Evolutionary conservation across 2,888 invertebrate species (phyloP), one percentile per base, ranked within the genome.

Genomic region (Erebia palarica): DNA sequence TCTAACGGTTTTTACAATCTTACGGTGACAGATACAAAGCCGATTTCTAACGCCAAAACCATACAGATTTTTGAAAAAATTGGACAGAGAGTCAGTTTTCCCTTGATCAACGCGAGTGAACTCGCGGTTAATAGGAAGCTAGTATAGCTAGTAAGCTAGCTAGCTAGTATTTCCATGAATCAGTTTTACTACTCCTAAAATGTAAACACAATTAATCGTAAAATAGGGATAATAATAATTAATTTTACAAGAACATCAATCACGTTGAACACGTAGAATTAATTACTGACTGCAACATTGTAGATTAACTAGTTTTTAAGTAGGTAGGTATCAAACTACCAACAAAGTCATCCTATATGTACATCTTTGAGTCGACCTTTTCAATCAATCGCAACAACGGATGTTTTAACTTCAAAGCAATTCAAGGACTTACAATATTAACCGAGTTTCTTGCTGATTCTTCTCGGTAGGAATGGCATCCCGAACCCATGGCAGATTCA

Each of bases 211-310:
- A 53, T 55, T 10, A 55, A 13, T 47, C 3, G 7, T 36, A 36
- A 7, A 36, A 36, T 36, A 36, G 36, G 36, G 36, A 36, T 10
- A 11, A 11, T 47, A 13, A 47, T 11, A 47, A 44, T 44, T 21
- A 1, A 47, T 36, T 36, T 59, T 59, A 36, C 14, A 27, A n/a
- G 27, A n/a, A n/a, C 36, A 59, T 14, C 27, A 36, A 59, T 59
- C 16, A 11, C 10, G 55, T 18, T 18, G 55, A 55, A 59, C 16
- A 11, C 10, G 55, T 18, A 11, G 55, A 55, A 59, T 59, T 36
- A 59, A 59, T 59, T 36, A 21, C 58, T 59, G 27, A 21, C 58
- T 59, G 27, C 58, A 58, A 27, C 27, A n/a, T n/a, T 27, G 58
- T 36, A 59, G 8, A 8, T 1, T 59, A 57, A 57, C 57, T 13